Conservation (phyloP, 2,797 vertebrate species). For the Okamejei kenojei region DNA sequence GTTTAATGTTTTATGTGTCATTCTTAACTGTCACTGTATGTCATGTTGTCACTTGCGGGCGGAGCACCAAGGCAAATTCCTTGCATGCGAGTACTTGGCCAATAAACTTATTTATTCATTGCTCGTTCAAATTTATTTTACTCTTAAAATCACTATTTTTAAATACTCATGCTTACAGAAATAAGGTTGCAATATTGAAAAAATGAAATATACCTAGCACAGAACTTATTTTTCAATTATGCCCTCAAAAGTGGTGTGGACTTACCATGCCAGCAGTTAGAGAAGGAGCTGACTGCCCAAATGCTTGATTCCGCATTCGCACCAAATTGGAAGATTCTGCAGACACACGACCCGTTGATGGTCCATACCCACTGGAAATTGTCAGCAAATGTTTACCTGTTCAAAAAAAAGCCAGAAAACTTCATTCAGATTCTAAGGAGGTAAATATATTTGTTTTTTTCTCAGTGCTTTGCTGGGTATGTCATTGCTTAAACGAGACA, state of each 20-base stretch:
- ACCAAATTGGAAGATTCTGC: conserved; percentile 82
- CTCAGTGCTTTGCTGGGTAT: background rate
- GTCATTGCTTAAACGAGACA: background rate
- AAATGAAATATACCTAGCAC: background rate
- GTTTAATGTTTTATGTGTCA: too few relatives aligned
- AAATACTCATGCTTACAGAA: too few relatives aligned
- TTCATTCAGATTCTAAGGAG: background rate
- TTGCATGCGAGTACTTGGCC: too few relatives aligned
- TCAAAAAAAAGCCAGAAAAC: background rate
- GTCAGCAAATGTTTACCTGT: conserved; percentile 90
- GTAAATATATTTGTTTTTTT: background rate
- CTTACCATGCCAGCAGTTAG: conserved; percentile 88
- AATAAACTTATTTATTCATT: too few relatives aligned
- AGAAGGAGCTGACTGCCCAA: conserved; percentile 90
- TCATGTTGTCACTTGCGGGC: too few relatives aligned
- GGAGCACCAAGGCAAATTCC: too few relatives aligned
- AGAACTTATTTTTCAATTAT: background rate
- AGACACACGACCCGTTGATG: conserved; percentile 70
- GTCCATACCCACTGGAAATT: conserved; percentile 78
- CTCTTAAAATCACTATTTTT: too few relatives aligned
- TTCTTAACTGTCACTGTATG: too few relatives aligned
- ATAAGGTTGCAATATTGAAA: background rate
- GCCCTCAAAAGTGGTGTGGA: conserved; percentile 38
- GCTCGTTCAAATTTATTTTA: too few relatives aligned
- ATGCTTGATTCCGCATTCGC: conserved; percentile 83